Base-by-base conservation (phyloP, 1,140 invertebrate species). In the Zaprionus ghesquierei region DNA sequence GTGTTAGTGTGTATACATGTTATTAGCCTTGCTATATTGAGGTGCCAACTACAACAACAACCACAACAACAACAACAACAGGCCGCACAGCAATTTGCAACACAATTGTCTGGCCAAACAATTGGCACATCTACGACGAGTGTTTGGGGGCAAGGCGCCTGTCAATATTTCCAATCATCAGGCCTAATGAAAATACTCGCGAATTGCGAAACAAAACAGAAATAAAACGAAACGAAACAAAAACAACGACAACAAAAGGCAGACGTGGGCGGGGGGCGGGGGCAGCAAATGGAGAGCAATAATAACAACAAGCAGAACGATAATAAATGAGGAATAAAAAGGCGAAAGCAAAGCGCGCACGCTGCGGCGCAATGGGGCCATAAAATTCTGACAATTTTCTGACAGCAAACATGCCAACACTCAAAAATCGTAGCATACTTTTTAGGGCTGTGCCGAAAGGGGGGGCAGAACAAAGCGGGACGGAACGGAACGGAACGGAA, bases 331-430 rank as follows among this genome's bases (percentile, higher is more conserved):
- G 33, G 31, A 35, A 61, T 8, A 25, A 54, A 50, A 50, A 33
- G 25, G 15, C 9, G 20, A 13, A 53, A 54, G 18, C 22, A 5
- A 15, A 20, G 58, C 27, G 20, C n/a, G 64, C 51, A 46, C 31
- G 59, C 29, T 63, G 41, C 22, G 33, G 51, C 44, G 63, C 65
- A 74, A 81, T 81, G 76, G 77, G 81, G 55, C 76, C 61, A 84
- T 79, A 89, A 78, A 78, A 86, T 87, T 86, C 82, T 82, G 82
- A 86, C 82, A 86, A 87, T 89, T 87, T 87, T 87, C 79, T 87
- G 84, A 87, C 84, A 87, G 84, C 84, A 87, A 87, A 87, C 84
- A 87, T 87, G 84, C 84, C 84, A 87, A 87, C 84, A 87, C 84
- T 87, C 82, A 87, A 81, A 87, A 89, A 82, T 77, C 72, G 55